These are phyloP conservation scores for Mareca strepera DNA, from an alignment of 2,797 vertebrate genomes.

Conservation along the genomic window DNA sequence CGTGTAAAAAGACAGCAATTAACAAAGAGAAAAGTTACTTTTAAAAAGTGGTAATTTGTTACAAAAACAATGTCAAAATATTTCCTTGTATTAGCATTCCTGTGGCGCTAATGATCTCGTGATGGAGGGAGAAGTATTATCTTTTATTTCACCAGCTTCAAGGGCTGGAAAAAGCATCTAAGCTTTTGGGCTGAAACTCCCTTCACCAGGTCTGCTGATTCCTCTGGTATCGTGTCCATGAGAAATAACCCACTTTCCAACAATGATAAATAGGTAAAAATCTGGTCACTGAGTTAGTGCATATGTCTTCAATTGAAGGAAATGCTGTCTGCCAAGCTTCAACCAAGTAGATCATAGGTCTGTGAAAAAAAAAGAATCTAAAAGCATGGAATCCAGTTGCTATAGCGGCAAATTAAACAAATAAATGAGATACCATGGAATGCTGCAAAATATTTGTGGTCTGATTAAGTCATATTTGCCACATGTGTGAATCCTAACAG, in stretches of 20 bases:
- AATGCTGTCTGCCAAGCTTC: slow-evolving; percentile 74
- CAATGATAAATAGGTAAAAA: slow-evolving; percentile 72
- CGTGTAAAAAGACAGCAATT: slow-evolving; percentile 7
- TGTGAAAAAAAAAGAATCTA: slow-evolving; percentile 64
- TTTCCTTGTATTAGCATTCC: slow-evolving; percentile 5
- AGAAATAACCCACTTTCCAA: slow-evolving; percentile 58
- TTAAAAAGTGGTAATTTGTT: slow-evolving; percentile 5
- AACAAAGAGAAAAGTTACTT: slow-evolving; percentile 40
- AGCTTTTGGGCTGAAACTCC: slow-evolving; percentile 18
- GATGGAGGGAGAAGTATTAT: neutral
- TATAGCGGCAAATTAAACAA: slow-evolving; percentile 87
- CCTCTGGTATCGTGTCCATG: slow-evolving; percentile 46
- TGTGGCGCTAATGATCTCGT: neutral
- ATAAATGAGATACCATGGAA: slow-evolving; percentile 91
- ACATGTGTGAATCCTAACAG: slow-evolving; percentile 77
- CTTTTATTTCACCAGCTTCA: slow-evolving; percentile 50
- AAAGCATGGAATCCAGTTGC: slow-evolving; percentile 84
- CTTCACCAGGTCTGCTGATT: slow-evolving; percentile 66
- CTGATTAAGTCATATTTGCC: slow-evolving; percentile 83
- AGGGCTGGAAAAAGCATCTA: slow-evolving; percentile 54
- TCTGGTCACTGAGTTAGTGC: slow-evolving; percentile 69
- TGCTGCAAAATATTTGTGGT: slow-evolving; percentile 90
- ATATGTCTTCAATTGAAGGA: slow-evolving; percentile 82
- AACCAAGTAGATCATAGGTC: slow-evolving; percentile 77
- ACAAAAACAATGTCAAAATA: slow-evolving; percentile 44